A percentile compares a stretch with the other conserved stretches of the same genome.
These are phyloP conservation scores for Crotophaga sulcirostris DNA, from an alignment of 2,113 vertebrate species.

Conservation along the genomic window DNA sequence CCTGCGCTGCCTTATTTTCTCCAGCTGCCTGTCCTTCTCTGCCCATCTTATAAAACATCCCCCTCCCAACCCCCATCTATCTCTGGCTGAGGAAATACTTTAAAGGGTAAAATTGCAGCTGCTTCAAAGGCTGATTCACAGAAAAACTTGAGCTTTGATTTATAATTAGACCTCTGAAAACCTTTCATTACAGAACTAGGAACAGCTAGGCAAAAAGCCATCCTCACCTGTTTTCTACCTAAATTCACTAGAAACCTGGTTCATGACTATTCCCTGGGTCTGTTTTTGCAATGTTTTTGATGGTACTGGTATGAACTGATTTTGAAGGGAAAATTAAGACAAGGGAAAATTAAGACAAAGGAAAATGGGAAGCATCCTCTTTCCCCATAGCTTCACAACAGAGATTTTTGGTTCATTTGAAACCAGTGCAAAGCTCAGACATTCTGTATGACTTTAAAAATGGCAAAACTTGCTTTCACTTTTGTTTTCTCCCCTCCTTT, in stretches of 20 bases:
- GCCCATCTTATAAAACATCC: background rate
- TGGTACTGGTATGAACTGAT: background rate
- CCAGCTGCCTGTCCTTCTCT: slow-evolving; percentile 22
- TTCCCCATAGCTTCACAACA: background rate
- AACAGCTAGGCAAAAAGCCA: slow-evolving; percentile 8
- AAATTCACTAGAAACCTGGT: background rate
- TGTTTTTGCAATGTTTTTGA: background rate
- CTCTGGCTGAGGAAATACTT: slow-evolving; percentile 6
- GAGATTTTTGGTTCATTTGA: background rate
- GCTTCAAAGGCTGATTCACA: slow-evolving; percentile 32
- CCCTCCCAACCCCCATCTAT: background rate
- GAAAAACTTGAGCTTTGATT: slow-evolving; percentile 50
- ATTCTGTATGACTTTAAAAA: background rate
- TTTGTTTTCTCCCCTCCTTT: background rate
- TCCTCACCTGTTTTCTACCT: slow-evolving; percentile 25
- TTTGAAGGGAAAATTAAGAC: background rate
- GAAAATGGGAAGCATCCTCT: background rate
- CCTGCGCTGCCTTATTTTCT: background rate
- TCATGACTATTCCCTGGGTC: background rate
- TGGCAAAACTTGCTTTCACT: background rate
- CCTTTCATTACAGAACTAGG: slow-evolving; percentile 17
- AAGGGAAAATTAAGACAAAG: background rate
- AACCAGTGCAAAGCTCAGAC: background rate
- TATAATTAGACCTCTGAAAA: slow-evolving; percentile 48
- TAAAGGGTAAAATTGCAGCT: slow-evolving; percentile 25